Percentiles rank a stretch among this genome's conserved stretches.
These are phyloP conservation scores for Maccullochella peelii DNA, from an alignment of 2,113 vertebrate species.

Conservation along the genomic window DNA sequence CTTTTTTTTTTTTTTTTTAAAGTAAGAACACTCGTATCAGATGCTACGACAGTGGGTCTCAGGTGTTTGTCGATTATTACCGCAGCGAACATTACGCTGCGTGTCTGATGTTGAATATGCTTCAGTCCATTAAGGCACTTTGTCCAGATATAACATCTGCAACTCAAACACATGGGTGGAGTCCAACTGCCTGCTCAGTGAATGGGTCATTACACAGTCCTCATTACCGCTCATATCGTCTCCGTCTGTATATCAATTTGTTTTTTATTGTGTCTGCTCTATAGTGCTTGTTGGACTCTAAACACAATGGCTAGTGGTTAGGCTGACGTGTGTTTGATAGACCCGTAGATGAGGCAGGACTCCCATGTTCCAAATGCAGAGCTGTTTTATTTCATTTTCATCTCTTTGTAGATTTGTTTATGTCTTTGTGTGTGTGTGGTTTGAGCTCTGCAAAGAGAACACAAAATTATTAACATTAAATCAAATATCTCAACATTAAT, in stretches of 20 bases:
- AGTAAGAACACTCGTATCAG: background rate
- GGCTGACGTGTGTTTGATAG: background rate
- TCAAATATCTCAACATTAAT: too few relatives aligned
- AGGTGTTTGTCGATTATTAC: constrained; percentile 26
- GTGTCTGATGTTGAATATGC: constrained; percentile 10
- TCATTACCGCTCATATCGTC: background rate
- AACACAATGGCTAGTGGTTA: too few relatives aligned
- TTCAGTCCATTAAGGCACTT: constrained; percentile 19
- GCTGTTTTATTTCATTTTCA: background rate
- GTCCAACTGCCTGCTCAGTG: background rate
- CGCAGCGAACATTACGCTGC: background rate
- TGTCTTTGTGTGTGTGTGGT: background rate
- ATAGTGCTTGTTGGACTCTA: background rate
- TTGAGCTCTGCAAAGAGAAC: too few relatives aligned
- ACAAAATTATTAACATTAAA: too few relatives aligned
- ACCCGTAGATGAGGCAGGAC: background rate
- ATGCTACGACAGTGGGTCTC: background rate
- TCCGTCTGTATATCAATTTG: background rate
- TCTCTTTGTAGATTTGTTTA: background rate
- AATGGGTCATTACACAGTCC: constrained; percentile 8
- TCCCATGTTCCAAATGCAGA: background rate
- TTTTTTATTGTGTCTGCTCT: background rate
- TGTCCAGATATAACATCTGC: constrained; percentile 9
- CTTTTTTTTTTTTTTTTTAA: background rate
- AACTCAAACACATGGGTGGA: too few relatives aligned